Evolutionary conservation across 2,113 vertebrate genomes (phyloP).

Genomic region (Pycnonotus jocosus): DNA sequence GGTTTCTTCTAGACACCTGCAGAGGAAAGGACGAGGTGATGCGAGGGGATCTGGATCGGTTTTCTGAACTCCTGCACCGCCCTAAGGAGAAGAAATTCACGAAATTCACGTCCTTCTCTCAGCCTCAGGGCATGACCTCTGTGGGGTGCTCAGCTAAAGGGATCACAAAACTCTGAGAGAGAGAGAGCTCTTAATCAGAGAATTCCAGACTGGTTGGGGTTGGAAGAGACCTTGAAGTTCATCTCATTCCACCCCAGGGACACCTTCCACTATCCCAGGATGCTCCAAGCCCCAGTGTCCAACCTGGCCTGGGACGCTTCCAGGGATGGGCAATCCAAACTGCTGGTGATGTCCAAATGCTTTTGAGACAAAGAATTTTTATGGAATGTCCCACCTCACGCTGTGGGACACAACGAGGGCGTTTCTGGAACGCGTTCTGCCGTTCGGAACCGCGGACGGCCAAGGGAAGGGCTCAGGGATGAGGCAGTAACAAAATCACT

Average conservation of each 20-base stretch:
- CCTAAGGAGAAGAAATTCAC: not conserved
- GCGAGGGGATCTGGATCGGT: not conserved
- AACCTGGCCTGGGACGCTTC: accelerated
- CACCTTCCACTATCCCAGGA: not conserved
- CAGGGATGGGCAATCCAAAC: not conserved
- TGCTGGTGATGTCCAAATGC: not conserved
- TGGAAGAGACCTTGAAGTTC: not conserved
- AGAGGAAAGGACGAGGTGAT: not conserved
- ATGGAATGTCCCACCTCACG: not conserved
- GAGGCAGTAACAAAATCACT: not conserved
- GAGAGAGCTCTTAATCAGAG: not conserved
- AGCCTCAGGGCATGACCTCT: not conserved
- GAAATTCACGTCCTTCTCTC: not conserved
- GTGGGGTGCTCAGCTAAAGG: not conserved
- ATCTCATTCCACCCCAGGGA: not conserved
- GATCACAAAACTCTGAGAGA: not conserved
- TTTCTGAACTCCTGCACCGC: not conserved
- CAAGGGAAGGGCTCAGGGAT: not conserved
- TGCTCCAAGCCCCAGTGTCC: not conserved
- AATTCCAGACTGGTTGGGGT: not conserved
- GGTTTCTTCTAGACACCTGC: not conserved
- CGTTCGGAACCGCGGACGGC: not conserved
- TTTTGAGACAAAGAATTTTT: not conserved
- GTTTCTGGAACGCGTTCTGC: not conserved
- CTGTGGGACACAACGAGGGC: not conserved